Evolutionary conservation across 23 tunicate species (phyloP).

Genomic region (Aplidium turbinatum): DNA sequence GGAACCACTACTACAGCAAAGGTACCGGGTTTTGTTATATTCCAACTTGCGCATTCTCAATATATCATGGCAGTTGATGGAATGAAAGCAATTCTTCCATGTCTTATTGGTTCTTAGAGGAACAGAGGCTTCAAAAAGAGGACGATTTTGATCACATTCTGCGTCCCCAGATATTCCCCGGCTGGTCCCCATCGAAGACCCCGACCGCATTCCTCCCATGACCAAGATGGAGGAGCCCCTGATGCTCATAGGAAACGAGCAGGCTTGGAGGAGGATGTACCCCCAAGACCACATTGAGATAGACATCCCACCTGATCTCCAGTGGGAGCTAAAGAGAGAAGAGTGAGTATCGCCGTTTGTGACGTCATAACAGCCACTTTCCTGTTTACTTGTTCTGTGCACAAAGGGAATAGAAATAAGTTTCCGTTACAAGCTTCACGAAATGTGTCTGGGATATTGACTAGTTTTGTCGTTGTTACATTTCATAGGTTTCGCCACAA

Average conservation of each 20-base stretch:
- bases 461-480: neutral
- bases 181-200: slow-evolving; percentile 60
- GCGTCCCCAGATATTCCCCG: slow-evolving; percentile 59
- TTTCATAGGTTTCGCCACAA: neutral
- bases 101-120: too few species aligned
- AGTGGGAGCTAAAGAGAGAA: slow-evolving; percentile 82
- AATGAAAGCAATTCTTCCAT: too few species aligned
- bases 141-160: too few species aligned
- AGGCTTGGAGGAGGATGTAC: slow-evolving; percentile 70
- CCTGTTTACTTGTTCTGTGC: too few species aligned
- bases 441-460: too few species aligned
- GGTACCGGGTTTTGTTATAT: too few species aligned
- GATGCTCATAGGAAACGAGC: slow-evolving; percentile 65
- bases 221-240: slow-evolving; percentile 70
- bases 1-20: neutral
- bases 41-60: too few species aligned
- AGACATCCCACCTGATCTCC: slow-evolving; percentile 64
- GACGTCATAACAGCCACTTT: too few species aligned
- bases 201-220: slow-evolving; percentile 60
- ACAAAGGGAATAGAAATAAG: too few species aligned
- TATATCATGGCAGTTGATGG: too few species aligned
- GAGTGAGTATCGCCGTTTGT: slow-evolving; percentile 49
- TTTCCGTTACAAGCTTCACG: too few species aligned
- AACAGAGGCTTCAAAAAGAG: too few species aligned
- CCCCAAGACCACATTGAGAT: slow-evolving; percentile 44